Evolutionary conservation across 2,888 invertebrate species (phyloP).

Genomic region (Liodrosophila aerea): DNA sequence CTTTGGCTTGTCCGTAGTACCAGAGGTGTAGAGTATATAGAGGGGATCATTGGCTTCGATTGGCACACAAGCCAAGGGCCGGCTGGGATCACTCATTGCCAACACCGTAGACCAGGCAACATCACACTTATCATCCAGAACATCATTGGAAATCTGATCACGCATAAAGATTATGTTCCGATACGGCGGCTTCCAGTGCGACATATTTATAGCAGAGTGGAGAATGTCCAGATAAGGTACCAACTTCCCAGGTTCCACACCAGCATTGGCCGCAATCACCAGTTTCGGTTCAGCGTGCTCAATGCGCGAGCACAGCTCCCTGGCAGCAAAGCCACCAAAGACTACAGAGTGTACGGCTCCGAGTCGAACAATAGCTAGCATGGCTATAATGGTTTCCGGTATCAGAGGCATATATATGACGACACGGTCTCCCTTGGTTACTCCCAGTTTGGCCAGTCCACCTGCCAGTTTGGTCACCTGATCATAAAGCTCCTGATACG

Average conservation of each 20-base stretch:
- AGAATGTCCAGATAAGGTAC: constrained; percentile 84
- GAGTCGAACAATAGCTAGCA: constrained; percentile 93
- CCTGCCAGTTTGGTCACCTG: constrained; percentile 89
- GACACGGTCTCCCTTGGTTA: constrained; percentile 91
- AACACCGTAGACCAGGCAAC: constrained; percentile 90
- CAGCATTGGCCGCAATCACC: constrained; percentile 94
- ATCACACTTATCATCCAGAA: constrained; percentile 87
- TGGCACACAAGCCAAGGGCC: constrained; percentile 90
- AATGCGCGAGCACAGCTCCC: constrained; percentile 92
- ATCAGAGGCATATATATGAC: constrained; percentile 97
- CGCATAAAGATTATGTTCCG: constrained; percentile 93
- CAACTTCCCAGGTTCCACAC: constrained; percentile 93
- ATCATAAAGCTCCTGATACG: constrained; percentile 91
- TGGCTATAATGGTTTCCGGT: constrained; percentile 93
- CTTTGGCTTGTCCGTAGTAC: constrained; percentile 89
- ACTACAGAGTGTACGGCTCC: constrained; percentile 97
- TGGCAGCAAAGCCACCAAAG: constrained; percentile 96
- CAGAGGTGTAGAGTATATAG: constrained; percentile 96
- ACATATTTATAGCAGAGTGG: constrained; percentile 87
- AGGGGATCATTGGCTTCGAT: constrained; percentile 94
- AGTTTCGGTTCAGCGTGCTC: constrained; percentile 94
- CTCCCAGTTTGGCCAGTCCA: constrained; percentile 89
- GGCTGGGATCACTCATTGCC: constrained; percentile 78
- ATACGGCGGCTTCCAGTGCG: constrained; percentile 86
- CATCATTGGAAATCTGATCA: constrained; percentile 85